These are phyloP conservation scores for Cyanoliseus patagonus DNA, from an alignment of 2,113 vertebrate genomes.

Conservation along the genomic window DNA sequence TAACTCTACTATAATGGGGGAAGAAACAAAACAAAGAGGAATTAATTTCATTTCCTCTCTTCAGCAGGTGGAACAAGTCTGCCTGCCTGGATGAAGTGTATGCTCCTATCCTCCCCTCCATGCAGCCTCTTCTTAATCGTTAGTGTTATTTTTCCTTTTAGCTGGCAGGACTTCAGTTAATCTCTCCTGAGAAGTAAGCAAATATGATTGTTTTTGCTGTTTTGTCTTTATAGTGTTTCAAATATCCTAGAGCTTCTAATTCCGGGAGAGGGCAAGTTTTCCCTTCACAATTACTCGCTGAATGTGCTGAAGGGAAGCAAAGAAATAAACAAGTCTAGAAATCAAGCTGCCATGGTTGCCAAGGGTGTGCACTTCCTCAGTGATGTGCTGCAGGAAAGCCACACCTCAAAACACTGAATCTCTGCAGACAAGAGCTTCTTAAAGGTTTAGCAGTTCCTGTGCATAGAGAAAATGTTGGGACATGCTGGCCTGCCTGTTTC, in stretches of 20 bases:
- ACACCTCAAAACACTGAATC: neutral
- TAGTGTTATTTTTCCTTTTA: neutral
- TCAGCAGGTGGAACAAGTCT: constrained; percentile 31
- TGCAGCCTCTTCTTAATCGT: neutral
- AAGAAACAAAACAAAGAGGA: neutral
- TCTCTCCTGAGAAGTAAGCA: neutral
- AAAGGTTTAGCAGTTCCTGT: neutral
- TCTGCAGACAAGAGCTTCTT: neutral
- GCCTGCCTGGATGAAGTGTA: neutral
- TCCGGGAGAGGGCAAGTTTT: neutral
- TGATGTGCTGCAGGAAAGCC: neutral
- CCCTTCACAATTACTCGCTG: neutral
- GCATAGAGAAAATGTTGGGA: accelerated
- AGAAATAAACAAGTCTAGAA: neutral
- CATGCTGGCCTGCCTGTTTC: neutral
- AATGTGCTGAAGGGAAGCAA: neutral
- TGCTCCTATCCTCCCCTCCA: neutral
- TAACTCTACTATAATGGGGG: neutral
- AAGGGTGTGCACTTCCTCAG: neutral
- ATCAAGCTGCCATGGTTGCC: neutral
- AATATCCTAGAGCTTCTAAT: neutral
- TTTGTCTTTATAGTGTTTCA: neutral
- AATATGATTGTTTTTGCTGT: neutral
- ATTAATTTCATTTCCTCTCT: constrained; percentile 34
- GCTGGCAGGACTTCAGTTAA: neutral